Evolutionary conservation across 2,113 vertebrate genomes (phyloP).

Genomic region (Spheniscus mendiculus): DNA sequence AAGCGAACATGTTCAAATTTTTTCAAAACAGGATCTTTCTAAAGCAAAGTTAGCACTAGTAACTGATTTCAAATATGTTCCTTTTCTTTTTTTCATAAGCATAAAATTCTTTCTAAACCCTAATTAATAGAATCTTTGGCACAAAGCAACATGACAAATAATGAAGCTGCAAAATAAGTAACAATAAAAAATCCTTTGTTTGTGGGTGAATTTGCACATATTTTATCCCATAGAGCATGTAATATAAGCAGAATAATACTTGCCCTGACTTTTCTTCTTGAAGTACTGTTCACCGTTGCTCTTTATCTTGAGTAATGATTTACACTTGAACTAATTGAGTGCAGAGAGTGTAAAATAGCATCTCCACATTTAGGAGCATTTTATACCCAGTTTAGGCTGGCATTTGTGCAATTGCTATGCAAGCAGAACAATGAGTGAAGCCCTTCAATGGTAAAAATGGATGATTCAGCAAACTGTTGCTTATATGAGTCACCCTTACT

Average conservation of each 20-base stretch:
- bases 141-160: background rate
- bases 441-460: constrained; percentile 14
- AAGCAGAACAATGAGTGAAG: constrained; percentile 13
- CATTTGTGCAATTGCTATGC: background rate
- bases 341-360: background rate
- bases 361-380: background rate
- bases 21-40: background rate
- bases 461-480: constrained; percentile 18
- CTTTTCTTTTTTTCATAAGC: background rate
- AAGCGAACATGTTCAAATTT: background rate
- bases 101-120: background rate
- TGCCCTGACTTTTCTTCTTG: background rate
- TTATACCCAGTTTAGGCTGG: background rate
- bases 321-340: background rate
- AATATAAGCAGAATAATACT: background rate
- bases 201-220: background rate
- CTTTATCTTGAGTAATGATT: background rate
- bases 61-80: background rate
- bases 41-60: background rate
- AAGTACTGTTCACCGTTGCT: background rate
- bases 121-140: background rate
- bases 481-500: background rate
- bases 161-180: background rate
- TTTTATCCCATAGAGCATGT: background rate
- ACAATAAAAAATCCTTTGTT: background rate